phyloP scores from a whole-genome alignment of 2,797 vertebrate genomes.

The Nothura maculosa region DNA sequence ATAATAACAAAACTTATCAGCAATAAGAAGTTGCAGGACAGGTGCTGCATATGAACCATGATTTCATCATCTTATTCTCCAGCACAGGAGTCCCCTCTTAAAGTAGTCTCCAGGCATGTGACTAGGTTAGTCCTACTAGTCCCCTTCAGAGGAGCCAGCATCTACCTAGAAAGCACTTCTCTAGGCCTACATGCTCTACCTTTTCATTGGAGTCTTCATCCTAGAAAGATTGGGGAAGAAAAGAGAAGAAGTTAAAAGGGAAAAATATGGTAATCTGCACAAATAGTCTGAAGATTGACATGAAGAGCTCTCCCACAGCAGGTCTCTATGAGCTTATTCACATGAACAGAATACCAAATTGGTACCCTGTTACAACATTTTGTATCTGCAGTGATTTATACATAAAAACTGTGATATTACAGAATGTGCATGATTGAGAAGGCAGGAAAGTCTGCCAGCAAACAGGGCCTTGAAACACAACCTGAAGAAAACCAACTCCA shows the following conservation, averaged over 20 bases:
- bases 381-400: background rate
- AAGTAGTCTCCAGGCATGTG: background rate
- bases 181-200: conserved; percentile 54
- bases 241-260: conserved; percentile 59
- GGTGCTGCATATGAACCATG: background rate
- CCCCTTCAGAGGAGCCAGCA: conserved; percentile 36
- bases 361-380: background rate
- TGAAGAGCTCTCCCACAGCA: background rate
- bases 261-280: conserved; percentile 22
- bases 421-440: background rate
- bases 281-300: background rate
- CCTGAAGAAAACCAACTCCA: background rate
- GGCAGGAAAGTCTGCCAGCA: background rate
- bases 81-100: background rate
- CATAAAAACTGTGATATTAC: background rate
- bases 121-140: conserved; percentile 22
- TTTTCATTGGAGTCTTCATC: conserved; percentile 62
- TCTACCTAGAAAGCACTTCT: conserved; percentile 18
- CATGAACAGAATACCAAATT: background rate
- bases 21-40: background rate
- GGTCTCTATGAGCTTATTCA: background rate
- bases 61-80: background rate
- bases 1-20: background rate
- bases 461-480: background rate
- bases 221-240: conserved; percentile 43